Evolutionary conservation across 2,113 vertebrate species (phyloP), one percentile per base, ranked within the genome.

Genomic region (Ciconia maguari): DNA sequence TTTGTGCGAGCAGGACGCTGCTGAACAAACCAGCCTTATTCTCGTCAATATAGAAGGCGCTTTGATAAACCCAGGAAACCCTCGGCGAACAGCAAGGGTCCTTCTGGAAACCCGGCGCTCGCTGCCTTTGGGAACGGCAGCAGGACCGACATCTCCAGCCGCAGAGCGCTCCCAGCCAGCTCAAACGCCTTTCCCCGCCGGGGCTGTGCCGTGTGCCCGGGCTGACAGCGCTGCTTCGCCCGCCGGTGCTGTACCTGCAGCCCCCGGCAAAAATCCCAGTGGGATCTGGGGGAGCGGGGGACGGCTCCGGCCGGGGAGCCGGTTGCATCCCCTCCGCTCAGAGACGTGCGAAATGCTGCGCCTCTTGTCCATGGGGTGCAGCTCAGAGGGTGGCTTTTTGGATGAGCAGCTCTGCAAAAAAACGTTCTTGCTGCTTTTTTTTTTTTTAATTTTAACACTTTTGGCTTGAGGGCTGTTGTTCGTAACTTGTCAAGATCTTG

Each of bases 401-500:
- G 77, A 82, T 52, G 54, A 89, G 83, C 44, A 82, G 91, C 80
- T 80, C 80, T 36, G 48, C 38, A n/a, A 30, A 65, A 65, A 54
- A 21, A 26, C 13, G 3, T 54, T 54, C 29, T 55, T 54, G n/a
- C 76, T 6, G 38, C 38, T 36, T 58, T 55, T 24, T 61, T 30
- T 54, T 34, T 41, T 75, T 69, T 83, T 48, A 46, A 70, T 77
- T 92, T 89, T 80, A 94, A 89, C 93, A 89, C 91, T 95, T 95
- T 78, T 70, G 92, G 80, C 95, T 94, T 7, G 69, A 89, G 93
- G 97, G 92, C 74, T 91, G 93, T 87, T 93, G 92, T 89, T 95
- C 10, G 19, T 92, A 96, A 94, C 93, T 96, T 97, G 93, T 89
- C 91, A 89, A 91, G 96, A 97, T 96, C 94, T 96, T 95, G 91